phyloP scores from a whole-genome alignment of 1,140 invertebrate genomes.

The Neotoxoptera formosana region DNA sequence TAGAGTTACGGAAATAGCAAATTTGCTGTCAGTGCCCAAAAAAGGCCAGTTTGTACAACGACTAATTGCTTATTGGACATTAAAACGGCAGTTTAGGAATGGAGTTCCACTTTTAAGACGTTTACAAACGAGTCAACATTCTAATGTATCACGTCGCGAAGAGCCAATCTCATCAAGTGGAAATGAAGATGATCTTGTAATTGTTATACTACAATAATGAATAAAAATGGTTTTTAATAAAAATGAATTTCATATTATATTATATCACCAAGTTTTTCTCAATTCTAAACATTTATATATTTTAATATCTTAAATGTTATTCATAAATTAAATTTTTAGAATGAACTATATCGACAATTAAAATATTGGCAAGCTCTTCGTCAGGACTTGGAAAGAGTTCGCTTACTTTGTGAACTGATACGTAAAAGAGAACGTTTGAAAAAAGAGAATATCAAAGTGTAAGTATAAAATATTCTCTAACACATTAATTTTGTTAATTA shows the following conservation, averaged over 20 bases:
- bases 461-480: conserved; percentile 60
- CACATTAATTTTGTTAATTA: conserved; percentile 21
- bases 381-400: conserved; percentile 92
- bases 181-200: conserved; percentile 61
- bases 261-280: not conserved
- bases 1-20: conserved; percentile 83
- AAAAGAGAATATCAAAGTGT: conserved; percentile 82
- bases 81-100: conserved; percentile 94
- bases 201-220: not conserved
- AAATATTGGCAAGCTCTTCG: conserved; percentile 95
- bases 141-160: conserved; percentile 63
- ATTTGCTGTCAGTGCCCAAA: conserved; percentile 73
- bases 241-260: not conserved
- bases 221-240: not conserved
- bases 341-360: conserved; percentile 82
- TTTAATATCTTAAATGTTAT: conserved; percentile 1
- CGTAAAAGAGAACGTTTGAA: conserved; percentile 95
- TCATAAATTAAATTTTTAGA: conserved; percentile 58
- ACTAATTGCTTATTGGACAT: conserved; percentile 91
- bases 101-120: conserved; percentile 92
- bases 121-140: conserved; percentile 71
- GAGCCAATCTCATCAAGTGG: conserved; percentile 60
- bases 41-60: conserved; percentile 88
- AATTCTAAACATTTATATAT: not conserved
- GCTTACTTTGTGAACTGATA: conserved; percentile 92